Conservation (phyloP, 2,888 invertebrate species). For the Callyntrura guangdongensis region DNA sequence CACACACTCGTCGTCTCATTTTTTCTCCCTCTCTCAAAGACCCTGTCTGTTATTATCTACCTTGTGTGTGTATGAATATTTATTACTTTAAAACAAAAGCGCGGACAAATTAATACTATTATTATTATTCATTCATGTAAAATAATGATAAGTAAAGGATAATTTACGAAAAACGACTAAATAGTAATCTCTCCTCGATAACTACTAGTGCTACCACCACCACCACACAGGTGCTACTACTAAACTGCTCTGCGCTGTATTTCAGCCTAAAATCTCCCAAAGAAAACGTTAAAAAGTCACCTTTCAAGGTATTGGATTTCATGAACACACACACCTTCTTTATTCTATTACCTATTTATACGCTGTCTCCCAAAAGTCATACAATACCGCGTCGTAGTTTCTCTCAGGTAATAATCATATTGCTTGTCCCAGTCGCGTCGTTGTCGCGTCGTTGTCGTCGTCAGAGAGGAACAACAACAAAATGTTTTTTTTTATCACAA, state of each 20-base stretch:
- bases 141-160: background rate
- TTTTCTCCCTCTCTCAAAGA: too few relatives aligned
- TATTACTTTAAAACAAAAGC: background rate
- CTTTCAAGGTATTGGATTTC: constrained; percentile 73
- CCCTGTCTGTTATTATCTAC: background rate
- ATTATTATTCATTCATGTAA: constrained; percentile 23
- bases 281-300: constrained; percentile 28
- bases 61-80: constrained; percentile 4
- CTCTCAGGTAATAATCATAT: background rate
- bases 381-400: background rate
- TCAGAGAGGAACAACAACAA: background rate
- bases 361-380: background rate
- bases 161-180: constrained; percentile 1
- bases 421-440: background rate
- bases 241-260: background rate
- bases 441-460: background rate
- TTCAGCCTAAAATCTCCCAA: too few relatives aligned
- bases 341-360: background rate
- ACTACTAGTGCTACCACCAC: background rate
- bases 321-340: constrained; percentile 60
- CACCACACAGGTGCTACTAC: background rate
- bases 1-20: too few relatives aligned
- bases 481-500: background rate
- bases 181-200: background rate
- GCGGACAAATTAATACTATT: background rate